Evolutionary conservation across 1,140 invertebrate genomes (phyloP), one percentile per base, ranked within the genome.

Genomic region (Drosophila orosa): DNA sequence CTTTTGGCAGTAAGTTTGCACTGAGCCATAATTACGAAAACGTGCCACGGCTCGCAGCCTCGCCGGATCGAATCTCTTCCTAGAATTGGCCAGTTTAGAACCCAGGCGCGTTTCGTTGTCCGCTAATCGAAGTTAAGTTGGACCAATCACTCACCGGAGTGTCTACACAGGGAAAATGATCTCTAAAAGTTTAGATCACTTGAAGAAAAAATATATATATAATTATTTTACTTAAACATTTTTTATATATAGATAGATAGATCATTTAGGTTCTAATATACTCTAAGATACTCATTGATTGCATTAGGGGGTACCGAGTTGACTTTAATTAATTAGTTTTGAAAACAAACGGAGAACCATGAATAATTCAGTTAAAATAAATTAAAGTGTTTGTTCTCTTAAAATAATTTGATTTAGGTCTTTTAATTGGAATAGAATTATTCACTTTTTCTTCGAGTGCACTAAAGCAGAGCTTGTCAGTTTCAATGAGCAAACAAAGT

Each of bases 21-120:
- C 62, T 86, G 71, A 55, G 62, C 68, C 82, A 62, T 86, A 86
- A 86, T 86, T 85, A 86, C 55, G 66, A 83, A 86, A 86, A 86
- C 82, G 82, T 86, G 82, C 82, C 83, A 73, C 83, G 56, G 75
- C 61, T 77, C 48, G 61, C 65, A 62, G 80, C 74, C 56, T 73
- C 56, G 63, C 50, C 59, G 25, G 40, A 59, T 63, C 59, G 25
- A 37, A 59, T 63, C 48, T 79, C 40, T 72, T 68, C 54, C 48
- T 52, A 55, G 60, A 74, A 74, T 65, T 68, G 55, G 40, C 27
- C 40, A 50, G 40, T 45, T 65, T 58, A 44, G 47, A 74, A 69
- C 31, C 65, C 60, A 61, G 22, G 25, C 48, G 47, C 35, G 52
- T 75, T 52, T 56, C 22, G 50, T 39, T 63, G 19, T 9, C 24